Conservation (phyloP, 92 coral and sea anemone species). For the Zoanthus solanderi region DNA sequence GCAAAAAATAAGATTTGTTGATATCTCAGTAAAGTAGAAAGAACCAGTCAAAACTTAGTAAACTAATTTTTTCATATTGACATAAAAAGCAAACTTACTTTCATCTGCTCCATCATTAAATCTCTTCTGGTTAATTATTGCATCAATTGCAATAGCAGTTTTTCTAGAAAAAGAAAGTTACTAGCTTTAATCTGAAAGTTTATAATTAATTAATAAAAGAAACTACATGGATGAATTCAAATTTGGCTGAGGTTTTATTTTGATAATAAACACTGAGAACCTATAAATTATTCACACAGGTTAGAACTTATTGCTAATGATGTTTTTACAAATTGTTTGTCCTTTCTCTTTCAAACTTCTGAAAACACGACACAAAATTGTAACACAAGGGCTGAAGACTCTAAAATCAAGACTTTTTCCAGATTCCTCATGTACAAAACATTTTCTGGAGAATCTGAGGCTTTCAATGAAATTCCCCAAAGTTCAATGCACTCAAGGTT, state of each 20-base stretch:
- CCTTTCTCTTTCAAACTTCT: no score
- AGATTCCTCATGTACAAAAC: neutral
- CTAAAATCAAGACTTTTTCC: no score
- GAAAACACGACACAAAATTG: no score
- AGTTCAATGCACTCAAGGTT: neutral
- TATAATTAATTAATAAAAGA: neutral
- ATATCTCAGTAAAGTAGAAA: no score
- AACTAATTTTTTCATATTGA: no score
- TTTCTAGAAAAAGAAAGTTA: slow-evolving; percentile 63
- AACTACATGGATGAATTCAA: neutral
- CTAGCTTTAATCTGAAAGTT: neutral
- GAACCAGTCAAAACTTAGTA: no score
- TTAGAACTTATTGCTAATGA: no score
- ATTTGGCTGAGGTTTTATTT: neutral
- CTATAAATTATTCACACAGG: no score
- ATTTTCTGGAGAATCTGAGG: neutral
- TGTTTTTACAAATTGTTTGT: no score
- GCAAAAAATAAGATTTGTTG: neutral
- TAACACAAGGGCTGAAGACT: no score
- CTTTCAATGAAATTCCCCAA: neutral
- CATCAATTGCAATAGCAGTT: slow-evolving; percentile 99
- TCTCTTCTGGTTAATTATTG: slow-evolving; percentile 98
- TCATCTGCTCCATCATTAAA: slow-evolving; percentile 97
- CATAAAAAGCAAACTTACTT: slow-evolving; percentile 70
- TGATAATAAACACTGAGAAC: neutral